phyloP scores from a whole-genome alignment of 1,140 invertebrate genomes.

The Drosophila murphyi region DNA sequence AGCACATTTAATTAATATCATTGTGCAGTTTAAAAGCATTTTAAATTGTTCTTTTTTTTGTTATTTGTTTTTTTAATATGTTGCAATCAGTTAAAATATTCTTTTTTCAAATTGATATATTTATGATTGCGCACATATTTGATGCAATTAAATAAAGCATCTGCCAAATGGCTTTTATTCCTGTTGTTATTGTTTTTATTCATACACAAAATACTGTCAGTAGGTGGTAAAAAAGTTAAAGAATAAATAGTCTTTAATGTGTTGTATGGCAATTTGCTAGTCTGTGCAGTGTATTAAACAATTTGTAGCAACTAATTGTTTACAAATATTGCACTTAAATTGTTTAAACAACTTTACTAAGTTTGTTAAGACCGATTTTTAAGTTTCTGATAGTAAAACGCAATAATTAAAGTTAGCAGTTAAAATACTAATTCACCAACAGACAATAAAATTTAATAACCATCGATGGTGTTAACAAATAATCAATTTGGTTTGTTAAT shows the following conservation, averaged over 20 bases:
- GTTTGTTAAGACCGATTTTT: too few species aligned
- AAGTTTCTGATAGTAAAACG: too few species aligned
- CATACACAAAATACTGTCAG: neutral
- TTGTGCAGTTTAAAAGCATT: neutral
- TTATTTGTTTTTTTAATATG: neutral
- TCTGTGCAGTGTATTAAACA: slow-evolving; percentile 15
- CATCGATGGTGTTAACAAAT: neutral
- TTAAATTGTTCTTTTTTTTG: neutral
- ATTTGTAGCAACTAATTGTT: too few species aligned
- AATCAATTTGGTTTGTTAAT: neutral
- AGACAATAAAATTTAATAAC: neutral
- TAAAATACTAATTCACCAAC: too few species aligned
- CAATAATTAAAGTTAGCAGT: too few species aligned
- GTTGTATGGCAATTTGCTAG: neutral
- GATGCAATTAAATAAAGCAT: slow-evolving; percentile 20
- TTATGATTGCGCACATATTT: slow-evolving; percentile 9
- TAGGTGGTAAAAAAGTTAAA: neutral
- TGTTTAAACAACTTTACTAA: too few species aligned
- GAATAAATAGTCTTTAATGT: slow-evolving; percentile 5
- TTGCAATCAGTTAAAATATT: slow-evolving; percentile 14
- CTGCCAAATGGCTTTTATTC: slow-evolving; percentile 16
- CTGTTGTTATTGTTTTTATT: neutral
- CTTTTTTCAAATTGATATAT: slow-evolving; percentile 2
- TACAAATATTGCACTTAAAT: too few species aligned
- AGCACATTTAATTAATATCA: too few species aligned